phyloP scores from a whole-genome alignment of 2,888 invertebrate genomes.

The Panzeria rudis region DNA sequence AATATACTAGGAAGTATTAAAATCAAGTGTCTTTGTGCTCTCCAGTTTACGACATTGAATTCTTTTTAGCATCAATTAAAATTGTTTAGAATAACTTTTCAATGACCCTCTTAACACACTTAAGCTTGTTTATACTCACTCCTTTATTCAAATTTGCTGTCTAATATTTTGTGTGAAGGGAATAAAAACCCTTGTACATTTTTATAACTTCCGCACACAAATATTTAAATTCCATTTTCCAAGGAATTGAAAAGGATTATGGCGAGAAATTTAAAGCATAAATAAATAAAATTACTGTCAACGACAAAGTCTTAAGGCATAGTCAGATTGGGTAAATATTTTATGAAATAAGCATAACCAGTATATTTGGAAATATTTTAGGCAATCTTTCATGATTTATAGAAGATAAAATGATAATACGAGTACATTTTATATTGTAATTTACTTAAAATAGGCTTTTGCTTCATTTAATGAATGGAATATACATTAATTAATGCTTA shows the following conservation, averaged over 20 bases:
- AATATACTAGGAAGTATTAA: too few species aligned
- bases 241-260: background rate
- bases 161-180: background rate
- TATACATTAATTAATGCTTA: background rate
- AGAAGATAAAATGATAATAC: background rate
- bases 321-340: too few species aligned
- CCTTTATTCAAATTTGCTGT: background rate
- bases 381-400: too few species aligned
- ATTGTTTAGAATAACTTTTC: background rate
- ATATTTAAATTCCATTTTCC: conserved; percentile 11
- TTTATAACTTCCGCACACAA: background rate
- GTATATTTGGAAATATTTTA: too few species aligned
- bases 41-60: too few species aligned
- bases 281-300: background rate
- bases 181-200: too few species aligned
- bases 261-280: background rate
- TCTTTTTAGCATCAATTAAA: background rate
- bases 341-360: too few species aligned
- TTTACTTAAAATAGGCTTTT: too few species aligned
- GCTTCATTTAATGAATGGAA: too few species aligned
- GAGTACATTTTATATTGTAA: background rate
- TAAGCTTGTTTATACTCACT: background rate
- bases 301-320: background rate
- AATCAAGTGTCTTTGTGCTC: too few species aligned
- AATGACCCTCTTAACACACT: background rate